Evolutionary conservation across 2,797 vertebrate genomes (phyloP).

Genomic region (Huso huso): DNA sequence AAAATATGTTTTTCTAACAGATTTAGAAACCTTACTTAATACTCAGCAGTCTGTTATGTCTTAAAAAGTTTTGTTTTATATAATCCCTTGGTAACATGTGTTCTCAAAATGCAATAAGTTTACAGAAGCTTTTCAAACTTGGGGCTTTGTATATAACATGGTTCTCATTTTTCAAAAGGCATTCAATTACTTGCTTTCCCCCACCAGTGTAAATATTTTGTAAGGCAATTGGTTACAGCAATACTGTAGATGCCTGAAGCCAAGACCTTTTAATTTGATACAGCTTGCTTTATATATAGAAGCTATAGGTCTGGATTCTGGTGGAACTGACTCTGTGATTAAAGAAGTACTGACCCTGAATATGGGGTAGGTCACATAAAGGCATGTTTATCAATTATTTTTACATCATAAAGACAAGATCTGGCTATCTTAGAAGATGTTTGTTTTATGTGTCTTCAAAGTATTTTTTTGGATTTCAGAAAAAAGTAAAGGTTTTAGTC

Average conservation of each 20-base stretch:
- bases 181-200: slow-evolving; percentile 65
- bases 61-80: no score
- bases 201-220: slow-evolving; percentile 68
- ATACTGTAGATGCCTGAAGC: slow-evolving; percentile 44
- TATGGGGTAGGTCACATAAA: slow-evolving; percentile 41
- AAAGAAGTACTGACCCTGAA: slow-evolving; percentile 37
- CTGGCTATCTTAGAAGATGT: slow-evolving; percentile 30
- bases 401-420: slow-evolving; percentile 36
- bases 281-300: slow-evolving; percentile 32
- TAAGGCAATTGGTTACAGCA: slow-evolving; percentile 59
- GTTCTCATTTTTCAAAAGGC: slow-evolving; percentile 59
- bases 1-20: no score
- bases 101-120: slow-evolving; percentile 47
- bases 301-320: slow-evolving; percentile 44
- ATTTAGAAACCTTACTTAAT: no score
- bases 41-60: no score
- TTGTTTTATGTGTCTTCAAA: slow-evolving; percentile 39
- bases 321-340: slow-evolving; percentile 42
- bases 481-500: slow-evolving; percentile 33
- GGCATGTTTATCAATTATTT: slow-evolving; percentile 42
- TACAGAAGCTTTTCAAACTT: slow-evolving; percentile 55
- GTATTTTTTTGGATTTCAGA: slow-evolving; percentile 54
- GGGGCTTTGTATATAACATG: slow-evolving; percentile 48
- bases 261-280: slow-evolving; percentile 44
- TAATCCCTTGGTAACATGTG: slow-evolving; percentile 37